A percentile compares a stretch with the other conserved stretches of the same genome.
These are phyloP conservation scores for Nemapogon koenigi DNA, from an alignment of 2,888 invertebrate genomes.

Conservation along the genomic window DNA sequence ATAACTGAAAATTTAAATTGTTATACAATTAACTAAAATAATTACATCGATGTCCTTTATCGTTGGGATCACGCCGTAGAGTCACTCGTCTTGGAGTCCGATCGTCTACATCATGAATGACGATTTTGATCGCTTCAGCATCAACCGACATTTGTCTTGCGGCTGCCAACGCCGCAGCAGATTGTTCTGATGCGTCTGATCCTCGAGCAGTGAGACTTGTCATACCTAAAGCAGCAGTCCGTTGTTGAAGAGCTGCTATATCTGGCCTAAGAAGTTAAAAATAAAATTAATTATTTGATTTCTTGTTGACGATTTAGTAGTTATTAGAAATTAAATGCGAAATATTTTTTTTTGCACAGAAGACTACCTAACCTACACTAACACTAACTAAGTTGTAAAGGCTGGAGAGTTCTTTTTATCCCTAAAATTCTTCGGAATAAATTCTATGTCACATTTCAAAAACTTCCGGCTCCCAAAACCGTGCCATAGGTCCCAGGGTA, in stretches of 20 bases:
- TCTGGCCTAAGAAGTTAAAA: conserved; percentile 68
- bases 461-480: no score
- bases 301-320: not conserved
- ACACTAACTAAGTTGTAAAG: no score
- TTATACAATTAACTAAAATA: no score
- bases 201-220: conserved; percentile 41
- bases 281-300: not conserved
- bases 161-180: conserved; percentile 67
- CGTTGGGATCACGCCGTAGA: conserved; percentile 78
- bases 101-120: conserved; percentile 91
- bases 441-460: no score
- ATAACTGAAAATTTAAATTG: no score
- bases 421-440: no score
- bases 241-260: conserved; percentile 70
- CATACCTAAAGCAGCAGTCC: conserved; percentile 60
- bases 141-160: conserved; percentile 86
- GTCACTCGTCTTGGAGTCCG: conserved; percentile 76
- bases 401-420: no score
- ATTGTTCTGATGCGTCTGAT: conserved; percentile 41
- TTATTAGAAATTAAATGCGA: not conserved
- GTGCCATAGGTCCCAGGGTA: no score
- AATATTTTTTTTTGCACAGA: not conserved
- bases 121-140: conserved; percentile 91
- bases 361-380: no score
- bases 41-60: conserved; percentile 88